phyloP scores from a whole-genome alignment of 1,140 invertebrate species.

The Drosophila orena region DNA sequence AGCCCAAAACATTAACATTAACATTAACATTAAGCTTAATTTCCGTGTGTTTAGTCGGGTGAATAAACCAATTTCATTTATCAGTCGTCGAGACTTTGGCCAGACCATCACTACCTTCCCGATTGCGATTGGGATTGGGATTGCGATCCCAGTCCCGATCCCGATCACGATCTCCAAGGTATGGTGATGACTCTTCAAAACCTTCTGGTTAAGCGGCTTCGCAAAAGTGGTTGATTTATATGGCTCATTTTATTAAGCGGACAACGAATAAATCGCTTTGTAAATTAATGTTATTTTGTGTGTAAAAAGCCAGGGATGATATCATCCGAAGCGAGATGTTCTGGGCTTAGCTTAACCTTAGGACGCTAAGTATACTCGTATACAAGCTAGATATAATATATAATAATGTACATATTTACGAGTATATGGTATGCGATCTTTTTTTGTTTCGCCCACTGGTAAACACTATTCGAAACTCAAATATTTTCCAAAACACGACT shows the following conservation, averaged over 20 bases:
- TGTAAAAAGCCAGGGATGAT: slow-evolving; percentile 16
- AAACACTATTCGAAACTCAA: slow-evolving; percentile 11
- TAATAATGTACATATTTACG: neutral
- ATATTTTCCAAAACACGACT: slow-evolving; percentile 42
- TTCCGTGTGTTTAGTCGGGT: slow-evolving; percentile 20
- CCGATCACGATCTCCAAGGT: neutral
- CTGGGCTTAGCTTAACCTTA: slow-evolving; percentile 16
- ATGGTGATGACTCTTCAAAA: slow-evolving; percentile 28
- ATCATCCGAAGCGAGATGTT: slow-evolving; percentile 29
- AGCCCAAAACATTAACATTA: slow-evolving; percentile 15
- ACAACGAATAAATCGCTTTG: slow-evolving; percentile 51
- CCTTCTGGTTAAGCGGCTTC: slow-evolving; percentile 23
- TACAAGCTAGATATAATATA: neutral
- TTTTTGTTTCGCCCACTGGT: slow-evolving; percentile 38
- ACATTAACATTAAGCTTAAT: slow-evolving; percentile 4
- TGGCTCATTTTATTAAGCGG: slow-evolving; percentile 56
- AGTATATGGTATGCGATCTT: slow-evolving; percentile 12
- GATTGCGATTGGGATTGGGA: neutral
- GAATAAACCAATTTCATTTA: slow-evolving; percentile 21
- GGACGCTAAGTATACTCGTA: neutral
- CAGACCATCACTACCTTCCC: slow-evolving; percentile 9
- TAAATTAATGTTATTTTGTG: slow-evolving; percentile 45
- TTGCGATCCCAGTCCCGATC: neutral
- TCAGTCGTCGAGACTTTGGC: neutral
- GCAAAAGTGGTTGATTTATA: slow-evolving; percentile 44